A percentile compares a stretch with the other conserved stretches of the same genome.
phyloP scores from a whole-genome alignment of 2,888 invertebrate species.

The Gari tellinella region DNA sequence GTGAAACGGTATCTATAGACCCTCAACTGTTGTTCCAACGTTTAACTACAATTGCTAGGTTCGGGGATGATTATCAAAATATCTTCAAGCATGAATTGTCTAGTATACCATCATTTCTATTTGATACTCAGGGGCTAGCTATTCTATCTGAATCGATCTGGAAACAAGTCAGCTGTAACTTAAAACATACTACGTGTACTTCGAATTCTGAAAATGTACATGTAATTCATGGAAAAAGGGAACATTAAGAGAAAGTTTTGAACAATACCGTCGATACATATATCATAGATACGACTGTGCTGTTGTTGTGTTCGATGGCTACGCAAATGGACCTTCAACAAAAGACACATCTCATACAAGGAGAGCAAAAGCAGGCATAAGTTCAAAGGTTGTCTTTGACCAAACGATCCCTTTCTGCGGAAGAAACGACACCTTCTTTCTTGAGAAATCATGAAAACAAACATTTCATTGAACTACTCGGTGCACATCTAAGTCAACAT shows the following conservation, averaged over 20 bases:
- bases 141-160: constrained; percentile 57
- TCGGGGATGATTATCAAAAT: constrained; percentile 10
- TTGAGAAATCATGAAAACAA: constrained; percentile 15
- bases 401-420: neutral
- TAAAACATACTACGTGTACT: neutral
- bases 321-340: constrained; percentile 4
- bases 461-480: constrained; percentile 16
- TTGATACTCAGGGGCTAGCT: constrained; percentile 27
- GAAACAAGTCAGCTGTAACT: constrained; percentile 3
- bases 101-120: constrained; percentile 22
- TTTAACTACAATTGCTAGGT: constrained; percentile 19
- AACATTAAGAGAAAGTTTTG: constrained; percentile 25
- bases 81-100: constrained; percentile 27
- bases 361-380: neutral
- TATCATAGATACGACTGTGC: neutral
- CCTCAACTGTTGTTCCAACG: constrained; percentile 38
- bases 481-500: neutral
- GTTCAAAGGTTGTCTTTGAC: constrained; percentile 1
- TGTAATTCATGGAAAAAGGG: constrained; percentile 27
- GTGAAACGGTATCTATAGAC: constrained; percentile 20
- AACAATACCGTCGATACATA: constrained; percentile 16
- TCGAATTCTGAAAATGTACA: constrained; percentile 57
- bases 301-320: constrained; percentile 45
- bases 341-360: constrained; percentile 14
- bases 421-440: constrained; percentile 14